Percentiles rank a stretch among this genome's conserved stretches.
phyloP scores from a whole-genome alignment of 2,113 vertebrate species.

The Malaclemys terrapin region DNA sequence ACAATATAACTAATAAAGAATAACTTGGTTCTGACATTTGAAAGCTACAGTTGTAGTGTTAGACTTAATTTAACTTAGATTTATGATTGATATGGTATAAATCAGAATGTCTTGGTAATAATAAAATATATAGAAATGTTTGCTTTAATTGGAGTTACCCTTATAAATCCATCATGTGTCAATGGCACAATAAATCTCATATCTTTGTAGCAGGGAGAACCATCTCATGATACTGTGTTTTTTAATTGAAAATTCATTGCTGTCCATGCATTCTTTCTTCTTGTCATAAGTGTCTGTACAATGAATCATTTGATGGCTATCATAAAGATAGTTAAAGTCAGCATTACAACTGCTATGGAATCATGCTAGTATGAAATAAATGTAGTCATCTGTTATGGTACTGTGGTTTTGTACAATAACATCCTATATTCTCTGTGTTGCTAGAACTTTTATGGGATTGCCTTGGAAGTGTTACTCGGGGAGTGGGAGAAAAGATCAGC shows the following conservation, averaged over 20 bases:
- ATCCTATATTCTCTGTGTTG: neutral
- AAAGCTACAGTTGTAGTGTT: slow-evolving; percentile 21
- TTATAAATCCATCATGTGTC: neutral
- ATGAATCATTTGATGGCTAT: neutral
- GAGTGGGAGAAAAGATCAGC: neutral
- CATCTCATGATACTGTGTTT: neutral
- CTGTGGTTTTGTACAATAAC: slow-evolving; percentile 9
- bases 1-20: neutral
- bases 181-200: neutral
- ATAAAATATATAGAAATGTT: neutral
- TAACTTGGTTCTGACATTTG: neutral
- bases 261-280: neutral
- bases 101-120: neutral
- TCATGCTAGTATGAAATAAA: neutral
- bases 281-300: neutral
- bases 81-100: neutral
- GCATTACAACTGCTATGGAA: neutral
- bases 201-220: neutral
- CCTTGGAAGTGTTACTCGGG: neutral
- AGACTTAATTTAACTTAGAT: slow-evolving; percentile 14
- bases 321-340: neutral
- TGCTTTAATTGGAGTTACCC: slow-evolving; percentile 17
- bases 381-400: neutral
- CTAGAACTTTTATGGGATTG: neutral
- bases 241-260: neutral